Percentiles rank a stretch among this genome's conserved stretches.
Conservation (phyloP, 2,113 vertebrate genomes). For the Oryctolagus cuniculus region DNA sequence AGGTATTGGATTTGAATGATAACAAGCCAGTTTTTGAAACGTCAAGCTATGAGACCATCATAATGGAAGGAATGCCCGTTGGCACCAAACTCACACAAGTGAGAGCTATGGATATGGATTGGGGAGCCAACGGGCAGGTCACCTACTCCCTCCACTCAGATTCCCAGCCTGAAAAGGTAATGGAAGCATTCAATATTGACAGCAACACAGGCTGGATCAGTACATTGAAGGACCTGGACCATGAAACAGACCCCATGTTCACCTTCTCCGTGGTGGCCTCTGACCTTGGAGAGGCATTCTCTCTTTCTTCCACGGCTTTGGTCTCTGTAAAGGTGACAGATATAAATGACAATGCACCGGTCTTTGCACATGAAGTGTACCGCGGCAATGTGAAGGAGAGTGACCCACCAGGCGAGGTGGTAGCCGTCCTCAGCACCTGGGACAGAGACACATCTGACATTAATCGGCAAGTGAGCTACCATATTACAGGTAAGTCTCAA, state of each 20-base stretch:
- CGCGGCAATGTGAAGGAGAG: slow-evolving; percentile 94
- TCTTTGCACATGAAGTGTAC: slow-evolving; percentile 94
- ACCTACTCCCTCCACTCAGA: slow-evolving; percentile 92
- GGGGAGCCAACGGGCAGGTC: slow-evolving; percentile 96
- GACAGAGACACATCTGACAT: slow-evolving; percentile 95
- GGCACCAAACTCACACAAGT: slow-evolving; percentile 95
- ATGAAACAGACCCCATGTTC: slow-evolving; percentile 93
- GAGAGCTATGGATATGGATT: slow-evolving; percentile 93
- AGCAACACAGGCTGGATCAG: slow-evolving; percentile 97
- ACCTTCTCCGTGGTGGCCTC: slow-evolving; percentile 95
- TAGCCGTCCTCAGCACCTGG: slow-evolving; percentile 95
- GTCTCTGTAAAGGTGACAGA: slow-evolving; percentile 95
- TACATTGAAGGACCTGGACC: slow-evolving; percentile 94
- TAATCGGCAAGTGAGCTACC: slow-evolving; percentile 97
- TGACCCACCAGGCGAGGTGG: slow-evolving; percentile 95
- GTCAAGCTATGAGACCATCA: slow-evolving; percentile 91
- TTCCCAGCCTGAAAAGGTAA: slow-evolving; percentile 87
- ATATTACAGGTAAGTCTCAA: slow-evolving; percentile 95
- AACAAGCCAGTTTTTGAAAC: slow-evolving; percentile 96
- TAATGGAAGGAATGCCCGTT: slow-evolving; percentile 95
- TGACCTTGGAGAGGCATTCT: slow-evolving; percentile 94
- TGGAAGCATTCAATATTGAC: slow-evolving; percentile 93
- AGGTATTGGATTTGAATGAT: slow-evolving; percentile 96
- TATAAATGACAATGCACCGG: slow-evolving; percentile 95
- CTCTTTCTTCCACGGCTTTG: slow-evolving; percentile 92